Percentiles rank a stretch among this genome's conserved stretches.
Evolutionary conservation across 2,888 invertebrate species (phyloP).

Genomic region (Pocota personata): DNA sequence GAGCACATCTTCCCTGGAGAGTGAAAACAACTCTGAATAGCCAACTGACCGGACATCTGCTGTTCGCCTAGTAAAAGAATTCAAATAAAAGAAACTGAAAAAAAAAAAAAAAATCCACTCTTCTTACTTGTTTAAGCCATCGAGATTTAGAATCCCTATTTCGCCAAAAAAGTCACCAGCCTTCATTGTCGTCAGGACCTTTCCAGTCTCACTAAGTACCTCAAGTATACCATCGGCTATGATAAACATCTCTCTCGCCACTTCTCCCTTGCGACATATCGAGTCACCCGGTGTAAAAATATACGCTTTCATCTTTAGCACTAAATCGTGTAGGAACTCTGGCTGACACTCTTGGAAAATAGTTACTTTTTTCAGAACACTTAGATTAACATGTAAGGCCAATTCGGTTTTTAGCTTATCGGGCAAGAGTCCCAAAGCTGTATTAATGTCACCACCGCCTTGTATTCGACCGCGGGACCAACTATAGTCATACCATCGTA

Average conservation of each 20-base stretch:
- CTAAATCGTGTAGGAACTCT: conserved; percentile 97
- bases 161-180: conserved; percentile 99
- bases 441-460: conserved; percentile 98
- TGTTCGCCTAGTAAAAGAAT: conserved; percentile 87
- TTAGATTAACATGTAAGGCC: conserved; percentile 96
- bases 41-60: conserved; percentile 98
- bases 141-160: conserved; percentile 97
- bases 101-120: neutral
- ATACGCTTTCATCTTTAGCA: conserved; percentile 98
- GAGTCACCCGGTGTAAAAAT: conserved; percentile 99
- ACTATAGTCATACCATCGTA: conserved; percentile 98
- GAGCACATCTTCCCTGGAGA: conserved; percentile 96
- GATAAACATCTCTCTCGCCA: conserved; percentile 98
- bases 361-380: conserved; percentile 97
- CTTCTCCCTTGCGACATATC: conserved; percentile 96
- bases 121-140: conserved; percentile 95
- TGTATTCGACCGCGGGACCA: conserved; percentile 98
- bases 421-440: conserved; percentile 94
- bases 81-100: neutral
- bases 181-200: conserved; percentile 97
- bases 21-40: conserved; percentile 96
- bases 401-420: conserved; percentile 98
- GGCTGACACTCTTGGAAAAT: conserved; percentile 99
- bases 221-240: conserved; percentile 98
- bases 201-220: conserved; percentile 96